Evolutionary conservation across 2,888 invertebrate species (phyloP).

Genomic region (Apomyelois bistriatella): DNA sequence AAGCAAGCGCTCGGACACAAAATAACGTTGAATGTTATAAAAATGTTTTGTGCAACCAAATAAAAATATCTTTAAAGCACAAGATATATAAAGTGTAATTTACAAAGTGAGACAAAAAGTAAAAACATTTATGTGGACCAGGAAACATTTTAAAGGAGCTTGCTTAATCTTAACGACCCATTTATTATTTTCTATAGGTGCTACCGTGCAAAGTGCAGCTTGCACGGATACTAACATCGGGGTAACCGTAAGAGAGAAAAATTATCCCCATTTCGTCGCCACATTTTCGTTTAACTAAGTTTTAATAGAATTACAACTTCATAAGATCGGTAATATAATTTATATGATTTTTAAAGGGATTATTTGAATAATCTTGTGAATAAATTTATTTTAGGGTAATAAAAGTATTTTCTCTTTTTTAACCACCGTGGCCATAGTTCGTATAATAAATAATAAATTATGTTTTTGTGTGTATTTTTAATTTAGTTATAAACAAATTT

Average conservation of each 20-base stretch:
- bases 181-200: conserved; percentile 8
- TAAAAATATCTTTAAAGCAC: neutral
- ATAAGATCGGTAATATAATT: too few relatives aligned
- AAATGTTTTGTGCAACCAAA: neutral
- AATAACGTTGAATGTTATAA: too few relatives aligned
- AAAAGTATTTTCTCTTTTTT: too few relatives aligned
- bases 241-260: neutral
- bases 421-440: too few relatives aligned
- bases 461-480: too few relatives aligned
- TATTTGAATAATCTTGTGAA: too few relatives aligned
- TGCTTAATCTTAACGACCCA: conserved; percentile 7
- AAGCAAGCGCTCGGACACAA: too few relatives aligned
- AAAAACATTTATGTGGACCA: neutral
- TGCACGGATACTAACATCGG: neutral
- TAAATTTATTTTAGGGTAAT: too few relatives aligned
- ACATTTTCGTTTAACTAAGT: neutral
- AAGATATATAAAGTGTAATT: neutral
- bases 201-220: neutral
- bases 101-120: neutral
- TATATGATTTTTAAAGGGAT: too few relatives aligned
- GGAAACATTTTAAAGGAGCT: neutral
- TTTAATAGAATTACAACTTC: neutral
- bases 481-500: too few relatives aligned
- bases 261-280: neutral
- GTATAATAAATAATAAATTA: too few relatives aligned